Evolutionary conservation across 2,888 invertebrate genomes (phyloP).

Genomic region (Rhagium mordax): DNA sequence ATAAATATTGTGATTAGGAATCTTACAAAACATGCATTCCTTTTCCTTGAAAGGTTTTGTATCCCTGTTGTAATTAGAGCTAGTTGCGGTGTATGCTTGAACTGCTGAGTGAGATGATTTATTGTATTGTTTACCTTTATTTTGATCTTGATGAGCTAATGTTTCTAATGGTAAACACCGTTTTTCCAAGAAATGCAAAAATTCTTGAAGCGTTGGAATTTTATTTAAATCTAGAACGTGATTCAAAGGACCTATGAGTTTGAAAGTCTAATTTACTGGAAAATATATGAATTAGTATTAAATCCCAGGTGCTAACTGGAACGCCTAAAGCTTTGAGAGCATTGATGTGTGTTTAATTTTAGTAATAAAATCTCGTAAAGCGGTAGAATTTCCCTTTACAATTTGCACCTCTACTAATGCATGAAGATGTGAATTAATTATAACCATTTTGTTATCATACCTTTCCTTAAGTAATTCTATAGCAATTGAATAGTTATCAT

Average conservation of each 20-base stretch:
- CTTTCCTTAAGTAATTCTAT: conserved; percentile 10
- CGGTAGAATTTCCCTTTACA: conserved; percentile 1
- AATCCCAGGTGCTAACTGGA: conserved; percentile 12
- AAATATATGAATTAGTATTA: neutral
- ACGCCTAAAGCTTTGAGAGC: conserved; percentile 21
- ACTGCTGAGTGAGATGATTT: no score
- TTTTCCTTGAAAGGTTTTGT: neutral
- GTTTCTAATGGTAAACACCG: no score
- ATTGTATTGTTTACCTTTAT: no score
- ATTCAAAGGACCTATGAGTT: conserved; percentile 67
- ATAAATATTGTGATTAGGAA: conserved; percentile 15
- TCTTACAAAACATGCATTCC: neutral
- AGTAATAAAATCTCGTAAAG: conserved; percentile 14
- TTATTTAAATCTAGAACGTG: neutral
- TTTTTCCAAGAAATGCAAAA: no score
- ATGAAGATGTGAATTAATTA: conserved; percentile 27
- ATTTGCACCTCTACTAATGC: conserved; percentile 17
- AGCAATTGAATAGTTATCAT: conserved; percentile 24
- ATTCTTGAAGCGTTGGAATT: conserved; percentile 4
- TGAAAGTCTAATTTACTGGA: conserved; percentile 6
- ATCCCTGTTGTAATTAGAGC: neutral
- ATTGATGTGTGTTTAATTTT: conserved; percentile 25
- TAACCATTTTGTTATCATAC: conserved; percentile 24
- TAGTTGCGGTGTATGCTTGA: neutral
- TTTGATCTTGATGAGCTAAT: no score